Evolutionary conservation across 2,888 invertebrate species (phyloP).

Genomic region (Charanyca ferruginea): DNA sequence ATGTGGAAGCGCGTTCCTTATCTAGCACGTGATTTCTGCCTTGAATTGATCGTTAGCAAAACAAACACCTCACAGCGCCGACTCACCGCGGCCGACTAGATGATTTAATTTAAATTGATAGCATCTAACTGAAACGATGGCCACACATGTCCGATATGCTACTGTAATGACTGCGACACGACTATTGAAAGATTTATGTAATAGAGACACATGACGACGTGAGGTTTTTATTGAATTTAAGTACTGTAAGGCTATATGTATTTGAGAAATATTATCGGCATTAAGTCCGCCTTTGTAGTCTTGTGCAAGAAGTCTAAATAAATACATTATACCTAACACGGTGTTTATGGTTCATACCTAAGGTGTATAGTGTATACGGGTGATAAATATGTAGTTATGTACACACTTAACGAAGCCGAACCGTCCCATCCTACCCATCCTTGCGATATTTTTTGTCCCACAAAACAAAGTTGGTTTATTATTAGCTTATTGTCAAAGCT

Average conservation of each 20-base stretch:
- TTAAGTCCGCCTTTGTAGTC: no score
- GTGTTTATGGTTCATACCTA: no score
- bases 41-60: slow-evolving; percentile 33
- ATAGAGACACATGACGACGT: slow-evolving; percentile 2
- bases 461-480: no score
- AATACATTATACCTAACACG: no score
- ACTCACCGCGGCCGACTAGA: slow-evolving; percentile 20
- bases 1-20: slow-evolving; percentile 62
- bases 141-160: slow-evolving; percentile 38
- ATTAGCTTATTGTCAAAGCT: no score
- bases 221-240: slow-evolving; percentile 3
- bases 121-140: slow-evolving; percentile 51
- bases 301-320: no score
- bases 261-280: not conserved
- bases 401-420: no score
- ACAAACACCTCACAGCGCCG: slow-evolving; percentile 43
- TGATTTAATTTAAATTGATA: slow-evolving; percentile 56
- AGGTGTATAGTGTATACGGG: no score
- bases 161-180: slow-evolving; percentile 8
- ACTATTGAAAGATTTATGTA: slow-evolving; percentile 42
- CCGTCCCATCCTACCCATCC: no score
- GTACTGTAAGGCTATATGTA: no score
- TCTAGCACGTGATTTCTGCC: slow-evolving; percentile 66
- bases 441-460: no score
- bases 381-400: no score